A percentile compares a stretch with the other conserved stretches of the same genome.
phyloP scores from a whole-genome alignment of 1,140 invertebrate species.

The Calycopis cecrops region DNA sequence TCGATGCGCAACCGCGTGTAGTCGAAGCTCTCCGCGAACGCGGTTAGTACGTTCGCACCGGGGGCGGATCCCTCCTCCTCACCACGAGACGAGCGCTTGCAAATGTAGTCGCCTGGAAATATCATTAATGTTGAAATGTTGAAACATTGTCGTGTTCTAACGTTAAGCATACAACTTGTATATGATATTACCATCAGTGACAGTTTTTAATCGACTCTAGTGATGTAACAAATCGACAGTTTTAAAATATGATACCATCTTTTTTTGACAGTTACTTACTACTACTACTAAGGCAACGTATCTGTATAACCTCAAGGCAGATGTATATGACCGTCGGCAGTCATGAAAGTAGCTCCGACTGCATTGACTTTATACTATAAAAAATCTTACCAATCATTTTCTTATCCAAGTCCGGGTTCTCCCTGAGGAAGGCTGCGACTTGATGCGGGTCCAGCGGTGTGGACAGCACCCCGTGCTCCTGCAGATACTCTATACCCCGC shows the following conservation, averaged over 20 bases:
- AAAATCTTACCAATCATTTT: slow-evolving; percentile 92
- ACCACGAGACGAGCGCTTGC: slow-evolving; percentile 53
- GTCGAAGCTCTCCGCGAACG: slow-evolving; percentile 91
- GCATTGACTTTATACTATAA: too few relatives aligned
- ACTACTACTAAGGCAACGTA: too few relatives aligned
- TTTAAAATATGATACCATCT: too few relatives aligned
- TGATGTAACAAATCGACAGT: too few relatives aligned
- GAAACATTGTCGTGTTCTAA: too few relatives aligned
- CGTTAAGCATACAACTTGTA: too few relatives aligned
- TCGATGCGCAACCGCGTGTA: slow-evolving; percentile 93
- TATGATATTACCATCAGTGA: too few relatives aligned
- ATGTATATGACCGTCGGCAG: too few relatives aligned
- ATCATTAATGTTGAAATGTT: not conserved
- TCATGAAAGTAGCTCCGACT: too few relatives aligned
- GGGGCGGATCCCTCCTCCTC: slow-evolving; percentile 34
- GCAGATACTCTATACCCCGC: slow-evolving; percentile 94
- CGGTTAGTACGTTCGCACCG: slow-evolving; percentile 76
- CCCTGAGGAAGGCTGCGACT: slow-evolving; percentile 91
- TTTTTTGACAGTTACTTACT: too few relatives aligned
- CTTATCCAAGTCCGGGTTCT: slow-evolving; percentile 97
- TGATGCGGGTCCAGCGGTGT: slow-evolving; percentile 88
- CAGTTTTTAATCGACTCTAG: too few relatives aligned
- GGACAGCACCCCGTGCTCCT: slow-evolving; percentile 91
- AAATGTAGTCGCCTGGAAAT: slow-evolving; percentile 55
- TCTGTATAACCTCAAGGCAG: too few relatives aligned